These are phyloP conservation scores for Austrolebias charrua DNA, from an alignment of 2,797 vertebrate species.

Conservation along the genomic window DNA sequence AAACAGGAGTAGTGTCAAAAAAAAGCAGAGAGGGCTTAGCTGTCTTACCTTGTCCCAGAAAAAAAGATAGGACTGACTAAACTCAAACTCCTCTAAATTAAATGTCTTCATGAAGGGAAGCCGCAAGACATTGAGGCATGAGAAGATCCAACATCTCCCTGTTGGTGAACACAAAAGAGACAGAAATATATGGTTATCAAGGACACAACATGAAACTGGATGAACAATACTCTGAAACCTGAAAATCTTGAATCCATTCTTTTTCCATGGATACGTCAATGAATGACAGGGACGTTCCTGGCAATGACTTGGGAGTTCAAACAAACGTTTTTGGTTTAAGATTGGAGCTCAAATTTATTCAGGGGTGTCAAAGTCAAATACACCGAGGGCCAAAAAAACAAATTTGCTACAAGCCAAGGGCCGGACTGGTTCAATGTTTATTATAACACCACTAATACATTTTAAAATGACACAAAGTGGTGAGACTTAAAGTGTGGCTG, in stretches of 20 bases:
- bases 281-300: not conserved
- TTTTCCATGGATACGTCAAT: not conserved
- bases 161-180: conserved; percentile 15
- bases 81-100: conserved; percentile 98
- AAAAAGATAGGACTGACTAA: conserved; percentile 97
- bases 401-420: too few relatives aligned
- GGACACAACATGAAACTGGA: too few relatives aligned
- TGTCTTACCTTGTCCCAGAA: conserved; percentile 96
- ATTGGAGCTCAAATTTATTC: too few relatives aligned
- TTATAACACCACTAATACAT: too few relatives aligned
- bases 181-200: not conserved
- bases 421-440: too few relatives aligned
- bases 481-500: too few relatives aligned
- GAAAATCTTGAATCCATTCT: not conserved
- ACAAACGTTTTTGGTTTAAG: too few relatives aligned
- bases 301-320: too few relatives aligned
- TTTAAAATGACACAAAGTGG: too few relatives aligned
- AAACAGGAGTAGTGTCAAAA: not conserved
- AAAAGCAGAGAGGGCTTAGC: not conserved
- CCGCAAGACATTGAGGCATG: conserved; percentile 97
- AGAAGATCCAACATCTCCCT: conserved; percentile 99
- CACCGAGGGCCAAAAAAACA: too few relatives aligned
- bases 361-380: too few relatives aligned
- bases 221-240: not conserved
- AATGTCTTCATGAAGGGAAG: conserved; percentile 98